phyloP scores from a whole-genome alignment of 2,113 vertebrate genomes.

The Philantomba maxwellii region DNA sequence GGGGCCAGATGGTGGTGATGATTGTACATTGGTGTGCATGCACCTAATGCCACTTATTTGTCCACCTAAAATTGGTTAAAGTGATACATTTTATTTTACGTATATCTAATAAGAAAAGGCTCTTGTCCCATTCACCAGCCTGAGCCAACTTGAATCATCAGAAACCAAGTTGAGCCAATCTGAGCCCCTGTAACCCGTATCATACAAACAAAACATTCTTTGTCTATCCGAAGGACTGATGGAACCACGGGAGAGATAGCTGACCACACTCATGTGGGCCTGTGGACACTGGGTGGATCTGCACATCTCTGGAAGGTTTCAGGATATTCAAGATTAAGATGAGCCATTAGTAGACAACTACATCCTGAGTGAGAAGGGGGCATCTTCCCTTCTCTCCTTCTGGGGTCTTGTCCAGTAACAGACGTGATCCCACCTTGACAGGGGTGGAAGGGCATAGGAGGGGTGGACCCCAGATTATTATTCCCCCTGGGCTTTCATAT shows the following conservation, averaged over 20 bases:
- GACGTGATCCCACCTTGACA: background rate
- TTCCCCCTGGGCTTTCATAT: background rate
- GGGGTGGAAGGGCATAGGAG: background rate
- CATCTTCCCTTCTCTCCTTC: background rate
- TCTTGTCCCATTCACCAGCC: background rate
- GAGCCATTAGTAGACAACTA: background rate
- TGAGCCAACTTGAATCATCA: background rate
- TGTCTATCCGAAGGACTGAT: background rate
- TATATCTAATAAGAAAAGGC: background rate
- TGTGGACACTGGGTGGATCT: background rate
- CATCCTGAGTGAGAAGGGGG: background rate
- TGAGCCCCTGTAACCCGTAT: background rate
- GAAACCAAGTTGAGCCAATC: background rate
- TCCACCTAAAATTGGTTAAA: background rate
- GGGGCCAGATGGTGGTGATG: too few relatives aligned
- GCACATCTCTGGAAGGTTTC: background rate
- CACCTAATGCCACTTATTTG: background rate
- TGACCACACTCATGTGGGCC: background rate
- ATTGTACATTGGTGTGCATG: too few relatives aligned
- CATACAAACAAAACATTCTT: background rate
- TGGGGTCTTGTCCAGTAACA: background rate
- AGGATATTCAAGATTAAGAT: background rate
- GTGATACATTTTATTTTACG: background rate
- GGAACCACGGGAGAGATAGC: background rate
- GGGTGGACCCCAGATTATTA: background rate